These are phyloP conservation scores for Rhinichthys osculus DNA, from an alignment of 2,797 vertebrate genomes.

Conservation along the genomic window DNA sequence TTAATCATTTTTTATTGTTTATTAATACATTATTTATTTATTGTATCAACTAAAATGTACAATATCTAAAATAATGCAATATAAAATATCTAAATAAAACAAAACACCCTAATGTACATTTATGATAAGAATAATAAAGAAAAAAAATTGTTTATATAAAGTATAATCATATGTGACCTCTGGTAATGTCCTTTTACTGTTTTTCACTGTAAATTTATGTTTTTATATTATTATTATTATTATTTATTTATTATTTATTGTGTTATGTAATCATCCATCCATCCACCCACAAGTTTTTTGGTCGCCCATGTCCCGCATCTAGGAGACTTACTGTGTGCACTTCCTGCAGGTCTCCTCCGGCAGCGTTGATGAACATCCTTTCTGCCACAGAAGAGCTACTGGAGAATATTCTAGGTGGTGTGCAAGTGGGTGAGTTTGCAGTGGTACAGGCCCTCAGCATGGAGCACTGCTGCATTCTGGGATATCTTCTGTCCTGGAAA, in stretches of 20 bases:
- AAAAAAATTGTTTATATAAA: background rate
- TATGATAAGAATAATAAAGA: background rate
- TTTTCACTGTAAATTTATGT: background rate
- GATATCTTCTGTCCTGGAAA: conserved; percentile 97
- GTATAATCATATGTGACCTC: background rate
- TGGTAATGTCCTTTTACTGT: background rate
- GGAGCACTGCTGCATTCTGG: conserved; percentile 92
- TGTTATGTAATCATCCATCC: background rate
- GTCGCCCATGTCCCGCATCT: background rate
- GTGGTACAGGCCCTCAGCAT: conserved; percentile 88
- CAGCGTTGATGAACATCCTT: conserved; percentile 87
- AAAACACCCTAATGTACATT: background rate
- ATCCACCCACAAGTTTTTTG: background rate
- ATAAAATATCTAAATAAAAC: background rate
- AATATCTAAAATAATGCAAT: background rate
- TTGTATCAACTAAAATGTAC: background rate
- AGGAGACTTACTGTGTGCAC: conserved; percentile 10
- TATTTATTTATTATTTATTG: background rate
- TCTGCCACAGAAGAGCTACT: conserved; percentile 87
- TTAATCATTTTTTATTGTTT: too few species aligned
- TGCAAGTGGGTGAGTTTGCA: conserved; percentile 92
- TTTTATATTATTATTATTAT: background rate
- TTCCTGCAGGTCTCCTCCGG: conserved; percentile 88
- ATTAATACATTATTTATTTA: background rate
- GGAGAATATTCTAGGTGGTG: conserved; percentile 84